Evolutionary conservation across 2,797 vertebrate species (phyloP).

Genomic region (Helostoma temminkii): DNA sequence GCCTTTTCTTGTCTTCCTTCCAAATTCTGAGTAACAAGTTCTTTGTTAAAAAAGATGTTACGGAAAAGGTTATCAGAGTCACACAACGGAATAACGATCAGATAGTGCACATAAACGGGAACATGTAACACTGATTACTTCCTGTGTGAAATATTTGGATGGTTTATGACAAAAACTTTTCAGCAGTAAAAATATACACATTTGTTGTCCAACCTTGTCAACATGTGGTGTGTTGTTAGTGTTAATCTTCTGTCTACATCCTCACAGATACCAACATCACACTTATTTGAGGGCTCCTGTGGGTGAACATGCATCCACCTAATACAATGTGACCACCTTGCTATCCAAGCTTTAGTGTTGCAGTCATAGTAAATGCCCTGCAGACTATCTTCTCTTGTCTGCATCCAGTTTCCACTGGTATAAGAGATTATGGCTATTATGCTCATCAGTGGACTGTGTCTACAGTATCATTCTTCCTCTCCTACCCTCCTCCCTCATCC

Average conservation of each 20-base stretch:
- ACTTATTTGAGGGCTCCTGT: slow-evolving; percentile 12
- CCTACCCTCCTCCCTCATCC: slow-evolving; percentile 6
- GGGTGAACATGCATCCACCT: slow-evolving; percentile 14
- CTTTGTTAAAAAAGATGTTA: too few species aligned
- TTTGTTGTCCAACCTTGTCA: background rate
- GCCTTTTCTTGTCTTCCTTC: too few species aligned
- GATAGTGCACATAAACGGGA: too few species aligned
- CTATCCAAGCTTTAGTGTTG: slow-evolving; percentile 11
- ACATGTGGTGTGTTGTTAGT: slow-evolving; percentile 6
- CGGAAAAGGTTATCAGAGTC: too few species aligned
- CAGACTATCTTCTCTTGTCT: slow-evolving; percentile 24
- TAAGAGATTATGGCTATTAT: slow-evolving; percentile 66
- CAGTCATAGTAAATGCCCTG: slow-evolving; percentile 30
- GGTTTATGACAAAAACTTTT: background rate
- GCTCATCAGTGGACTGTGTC: slow-evolving; percentile 44
- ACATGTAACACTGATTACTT: too few species aligned
- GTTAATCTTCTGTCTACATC: slow-evolving; percentile 22
- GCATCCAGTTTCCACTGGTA: slow-evolving; percentile 42
- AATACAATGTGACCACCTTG: slow-evolving; percentile 33
- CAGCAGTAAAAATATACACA: background rate
- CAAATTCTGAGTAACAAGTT: too few species aligned
- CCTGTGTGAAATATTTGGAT: too few species aligned
- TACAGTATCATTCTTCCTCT: slow-evolving; percentile 47
- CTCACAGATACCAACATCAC: background rate
- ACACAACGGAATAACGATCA: too few species aligned